These are phyloP conservation scores for Lepus americanus DNA, from an alignment of 2,113 vertebrate species.

Conservation along the genomic window DNA sequence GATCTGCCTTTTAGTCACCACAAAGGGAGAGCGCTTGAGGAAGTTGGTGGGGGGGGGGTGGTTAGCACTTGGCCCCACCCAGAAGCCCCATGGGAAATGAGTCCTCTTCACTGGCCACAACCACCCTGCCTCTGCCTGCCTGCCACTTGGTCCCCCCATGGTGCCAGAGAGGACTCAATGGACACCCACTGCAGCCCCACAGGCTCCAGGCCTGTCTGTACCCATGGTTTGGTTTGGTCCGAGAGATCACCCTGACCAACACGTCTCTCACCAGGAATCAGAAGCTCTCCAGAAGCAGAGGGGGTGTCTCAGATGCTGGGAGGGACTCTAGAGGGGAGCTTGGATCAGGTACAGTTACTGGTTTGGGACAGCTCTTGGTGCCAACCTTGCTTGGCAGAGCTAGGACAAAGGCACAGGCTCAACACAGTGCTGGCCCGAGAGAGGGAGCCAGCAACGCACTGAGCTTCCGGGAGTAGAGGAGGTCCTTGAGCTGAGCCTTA, in stretches of 20 bases:
- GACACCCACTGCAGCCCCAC: background rate
- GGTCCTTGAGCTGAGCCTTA: background rate
- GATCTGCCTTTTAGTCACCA: background rate
- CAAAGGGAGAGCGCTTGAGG: background rate
- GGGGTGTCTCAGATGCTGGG: accelerated
- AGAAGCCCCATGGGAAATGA: background rate
- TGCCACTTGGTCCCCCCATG: accelerated
- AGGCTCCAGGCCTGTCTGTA: background rate
- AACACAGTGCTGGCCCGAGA: background rate
- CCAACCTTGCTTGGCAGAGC: background rate
- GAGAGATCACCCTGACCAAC: background rate
- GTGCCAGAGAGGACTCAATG: background rate
- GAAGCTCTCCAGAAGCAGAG: background rate
- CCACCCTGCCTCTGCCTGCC: background rate
- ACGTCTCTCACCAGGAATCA: background rate
- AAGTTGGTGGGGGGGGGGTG: background rate
- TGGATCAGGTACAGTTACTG: background rate
- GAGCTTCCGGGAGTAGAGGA: background rate
- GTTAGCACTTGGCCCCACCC: background rate
- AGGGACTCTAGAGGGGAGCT: background rate
- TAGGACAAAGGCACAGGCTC: background rate
- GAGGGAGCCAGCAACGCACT: background rate
- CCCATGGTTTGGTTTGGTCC: background rate
- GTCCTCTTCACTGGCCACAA: background rate
- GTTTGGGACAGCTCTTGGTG: background rate